Evolutionary conservation across 2,113 vertebrate genomes (phyloP).

Genomic region (Terrapene triunguis): DNA sequence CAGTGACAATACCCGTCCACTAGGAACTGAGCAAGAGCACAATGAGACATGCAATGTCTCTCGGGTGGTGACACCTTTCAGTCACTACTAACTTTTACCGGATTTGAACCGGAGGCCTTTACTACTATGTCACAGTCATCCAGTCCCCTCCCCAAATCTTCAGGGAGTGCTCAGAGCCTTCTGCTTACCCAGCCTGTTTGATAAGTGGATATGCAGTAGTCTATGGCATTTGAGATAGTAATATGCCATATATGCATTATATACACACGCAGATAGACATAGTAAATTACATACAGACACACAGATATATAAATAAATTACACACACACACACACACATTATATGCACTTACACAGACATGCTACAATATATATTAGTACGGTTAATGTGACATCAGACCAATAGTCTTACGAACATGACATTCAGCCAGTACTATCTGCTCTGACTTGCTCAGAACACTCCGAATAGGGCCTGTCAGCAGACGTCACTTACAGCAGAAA

Average conservation of each 20-base stretch:
- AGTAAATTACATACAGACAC: neutral
- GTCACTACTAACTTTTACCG: slow-evolving; percentile 37
- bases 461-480: neutral
- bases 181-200: slow-evolving; percentile 66
- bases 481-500: neutral
- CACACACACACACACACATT: neutral
- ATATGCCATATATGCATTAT: neutral
- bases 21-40: rapidly evolving
- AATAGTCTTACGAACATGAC: rapidly evolving
- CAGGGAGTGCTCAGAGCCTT: slow-evolving; percentile 65
- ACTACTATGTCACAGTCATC: slow-evolving; percentile 41
- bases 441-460: neutral
- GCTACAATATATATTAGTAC: neutral
- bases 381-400: rapidly evolving
- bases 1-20: rapidly evolving
- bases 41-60: neutral
- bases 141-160: slow-evolving; percentile 52
- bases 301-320: neutral
- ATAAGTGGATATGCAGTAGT: slow-evolving; percentile 58
- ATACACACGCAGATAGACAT: neutral
- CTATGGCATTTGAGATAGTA: slow-evolving; percentile 34
- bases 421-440: neutral
- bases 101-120: slow-evolving; percentile 62
- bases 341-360: neutral
- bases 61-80: neutral